These are phyloP conservation scores for Dasyprocta punctata DNA, from an alignment of 2,113 vertebrate genomes.

Conservation along the genomic window DNA sequence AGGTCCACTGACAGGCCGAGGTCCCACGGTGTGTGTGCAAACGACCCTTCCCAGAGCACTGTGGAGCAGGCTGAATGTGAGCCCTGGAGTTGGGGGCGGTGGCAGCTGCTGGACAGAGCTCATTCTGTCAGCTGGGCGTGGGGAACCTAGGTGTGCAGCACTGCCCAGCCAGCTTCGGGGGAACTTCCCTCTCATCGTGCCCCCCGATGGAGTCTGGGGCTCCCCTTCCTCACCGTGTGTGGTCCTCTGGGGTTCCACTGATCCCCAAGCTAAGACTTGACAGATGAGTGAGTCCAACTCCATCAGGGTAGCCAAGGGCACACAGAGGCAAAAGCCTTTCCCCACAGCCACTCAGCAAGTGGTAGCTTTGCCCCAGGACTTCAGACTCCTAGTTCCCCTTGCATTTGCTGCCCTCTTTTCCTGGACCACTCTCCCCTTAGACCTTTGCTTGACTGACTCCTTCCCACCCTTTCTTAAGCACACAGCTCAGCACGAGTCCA, in stretches of 20 bases:
- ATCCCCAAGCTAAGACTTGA: neutral
- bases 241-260: neutral
- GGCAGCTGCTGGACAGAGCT: too few relatives aligned
- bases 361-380: neutral
- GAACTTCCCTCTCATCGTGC: neutral
- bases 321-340: neutral
- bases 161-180: neutral
- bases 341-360: neutral
- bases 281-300: neutral
- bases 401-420: neutral
- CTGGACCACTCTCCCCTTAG: neutral
- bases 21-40: too few relatives aligned
- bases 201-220: neutral
- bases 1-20: too few relatives aligned
- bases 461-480: neutral
- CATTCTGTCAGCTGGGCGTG: too few relatives aligned
- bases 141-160: neutral
- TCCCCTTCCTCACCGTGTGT: neutral
- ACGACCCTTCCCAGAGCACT: too few relatives aligned
- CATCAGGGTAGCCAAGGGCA: fast-evolving
- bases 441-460: neutral
- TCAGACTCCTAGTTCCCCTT: neutral
- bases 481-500: neutral
- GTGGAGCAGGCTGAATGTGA: too few relatives aligned
- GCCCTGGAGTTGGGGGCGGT: too few relatives aligned